Percentiles rank a stretch among this genome's conserved stretches.
phyloP scores from a whole-genome alignment of 53 echinoderm and acorn worm genomes.

The Zoroaster sp. region DNA sequence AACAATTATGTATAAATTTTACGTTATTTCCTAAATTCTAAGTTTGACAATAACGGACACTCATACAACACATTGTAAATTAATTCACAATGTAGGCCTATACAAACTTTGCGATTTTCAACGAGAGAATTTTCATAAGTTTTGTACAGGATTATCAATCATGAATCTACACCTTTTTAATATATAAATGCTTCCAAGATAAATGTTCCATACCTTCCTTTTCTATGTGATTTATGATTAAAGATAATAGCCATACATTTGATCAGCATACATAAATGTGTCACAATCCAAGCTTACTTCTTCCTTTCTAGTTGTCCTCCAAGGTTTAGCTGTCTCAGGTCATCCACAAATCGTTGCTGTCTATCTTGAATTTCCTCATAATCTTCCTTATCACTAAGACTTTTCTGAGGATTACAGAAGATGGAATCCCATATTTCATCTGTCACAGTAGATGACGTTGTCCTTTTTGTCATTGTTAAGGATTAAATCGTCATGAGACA shows the following conservation, averaged over 20 bases:
- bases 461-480: background rate
- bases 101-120: too few species aligned
- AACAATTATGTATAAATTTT: too few species aligned
- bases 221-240: background rate
- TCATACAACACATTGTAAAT: too few species aligned
- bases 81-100: too few species aligned
- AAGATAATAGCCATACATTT: background rate
- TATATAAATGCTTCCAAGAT: background rate
- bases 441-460: conserved; percentile 16
- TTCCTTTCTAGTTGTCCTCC: background rate
- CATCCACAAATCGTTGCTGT: conserved; percentile 20
- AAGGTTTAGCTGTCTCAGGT: background rate
- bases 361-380: background rate
- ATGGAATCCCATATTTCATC: conserved; percentile 44
- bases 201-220: background rate
- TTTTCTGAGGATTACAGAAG: background rate
- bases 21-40: too few species aligned
- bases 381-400: background rate
- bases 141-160: background rate
- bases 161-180: background rate
- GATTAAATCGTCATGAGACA: background rate
- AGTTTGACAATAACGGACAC: too few species aligned
- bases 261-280: background rate
- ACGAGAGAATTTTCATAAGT: background rate
- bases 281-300: background rate